Evolutionary conservation across 2,888 invertebrate genomes (phyloP).

Genomic region (Rhopalosiphum nymphaeae): DNA sequence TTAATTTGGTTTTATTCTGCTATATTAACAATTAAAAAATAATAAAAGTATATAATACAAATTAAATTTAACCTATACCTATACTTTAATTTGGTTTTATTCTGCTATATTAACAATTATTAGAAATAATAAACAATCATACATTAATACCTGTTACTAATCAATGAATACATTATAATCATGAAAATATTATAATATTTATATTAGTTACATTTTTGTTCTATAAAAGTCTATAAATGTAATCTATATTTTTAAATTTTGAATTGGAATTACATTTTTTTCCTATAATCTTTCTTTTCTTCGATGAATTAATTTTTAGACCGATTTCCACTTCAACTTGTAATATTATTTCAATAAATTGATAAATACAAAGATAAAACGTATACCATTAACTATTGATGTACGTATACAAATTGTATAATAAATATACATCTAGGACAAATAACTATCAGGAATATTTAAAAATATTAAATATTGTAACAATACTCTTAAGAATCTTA

Average conservation of each 20-base stretch:
- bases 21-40: not conserved
- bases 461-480: not conserved
- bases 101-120: not conserved
- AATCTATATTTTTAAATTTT: not conserved
- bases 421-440: not conserved
- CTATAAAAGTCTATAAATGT: not conserved
- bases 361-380: not conserved
- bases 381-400: not conserved
- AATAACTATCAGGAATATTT: not conserved
- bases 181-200: not conserved
- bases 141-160: not conserved
- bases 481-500: not conserved
- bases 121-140: not conserved
- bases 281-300: not conserved
- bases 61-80: not conserved
- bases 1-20: not conserved
- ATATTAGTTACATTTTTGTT: not conserved
- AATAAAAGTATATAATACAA: not conserved
- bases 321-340: not conserved
- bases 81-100: not conserved
- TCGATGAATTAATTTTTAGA: not conserved
- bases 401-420: not conserved
- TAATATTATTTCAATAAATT: not conserved
- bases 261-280: not conserved
- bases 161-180: not conserved